Conservation (phyloP, 2,888 invertebrate species). For the Morpho helenor region DNA sequence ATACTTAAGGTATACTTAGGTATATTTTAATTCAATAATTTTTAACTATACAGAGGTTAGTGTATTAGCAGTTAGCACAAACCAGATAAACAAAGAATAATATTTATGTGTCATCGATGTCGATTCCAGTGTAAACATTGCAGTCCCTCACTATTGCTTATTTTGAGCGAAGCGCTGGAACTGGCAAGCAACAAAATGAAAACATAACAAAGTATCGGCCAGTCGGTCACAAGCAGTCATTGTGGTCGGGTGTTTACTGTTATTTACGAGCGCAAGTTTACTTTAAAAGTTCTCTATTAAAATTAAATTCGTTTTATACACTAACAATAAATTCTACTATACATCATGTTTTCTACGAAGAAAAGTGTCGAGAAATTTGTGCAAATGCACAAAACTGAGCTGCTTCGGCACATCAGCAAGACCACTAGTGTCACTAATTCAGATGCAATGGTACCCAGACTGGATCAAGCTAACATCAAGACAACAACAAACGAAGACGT, state of each 20-base stretch:
- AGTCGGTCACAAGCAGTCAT: constrained; percentile 59
- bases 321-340: constrained; percentile 19
- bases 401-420: constrained; percentile 78
- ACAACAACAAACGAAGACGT: constrained; percentile 56
- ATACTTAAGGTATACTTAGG: no score
- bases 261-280: background rate
- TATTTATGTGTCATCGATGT: constrained; percentile 34
- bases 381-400: constrained; percentile 64
- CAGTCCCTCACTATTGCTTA: constrained; percentile 45
- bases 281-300: constrained; percentile 4
- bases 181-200: constrained; percentile 54
- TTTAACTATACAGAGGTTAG: background rate
- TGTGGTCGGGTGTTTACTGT: constrained; percentile 41
- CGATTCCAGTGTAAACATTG: constrained; percentile 71
- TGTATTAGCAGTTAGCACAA: background rate
- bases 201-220: constrained; percentile 70
- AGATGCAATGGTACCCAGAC: constrained; percentile 76
- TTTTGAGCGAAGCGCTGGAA: constrained; percentile 52
- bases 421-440: constrained; percentile 80
- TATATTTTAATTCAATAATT: no score
- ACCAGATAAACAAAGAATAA: constrained; percentile 6
- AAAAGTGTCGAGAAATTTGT: constrained; percentile 61
- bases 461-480: constrained; percentile 57
- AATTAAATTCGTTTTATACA: background rate
- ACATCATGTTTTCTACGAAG: constrained; percentile 65